These are phyloP conservation scores for Neotragus pygmaeus DNA, from an alignment of 2,113 vertebrate genomes.

Conservation along the genomic window DNA sequence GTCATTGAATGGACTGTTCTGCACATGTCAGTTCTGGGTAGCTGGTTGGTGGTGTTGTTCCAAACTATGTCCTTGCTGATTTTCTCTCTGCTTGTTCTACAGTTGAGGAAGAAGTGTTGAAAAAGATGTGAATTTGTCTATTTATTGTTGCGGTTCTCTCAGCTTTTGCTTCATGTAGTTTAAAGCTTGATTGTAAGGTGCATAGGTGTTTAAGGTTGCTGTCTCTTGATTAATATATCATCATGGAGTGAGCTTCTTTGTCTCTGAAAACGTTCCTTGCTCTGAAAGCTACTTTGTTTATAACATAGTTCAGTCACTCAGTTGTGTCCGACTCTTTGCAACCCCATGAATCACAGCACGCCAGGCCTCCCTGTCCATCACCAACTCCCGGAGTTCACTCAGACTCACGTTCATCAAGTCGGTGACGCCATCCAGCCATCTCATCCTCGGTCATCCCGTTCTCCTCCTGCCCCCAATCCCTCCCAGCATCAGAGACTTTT, in stretches of 20 bases:
- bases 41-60: background rate
- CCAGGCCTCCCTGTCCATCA: no score
- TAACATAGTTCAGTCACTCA: no score
- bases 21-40: accelerated
- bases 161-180: background rate
- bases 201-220: background rate
- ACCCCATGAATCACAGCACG: no score
- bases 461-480: no score
- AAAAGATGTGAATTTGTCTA: background rate
- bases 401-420: no score
- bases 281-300: background rate
- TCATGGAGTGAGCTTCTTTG: background rate
- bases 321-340: no score
- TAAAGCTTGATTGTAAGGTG: background rate
- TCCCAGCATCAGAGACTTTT: no score
- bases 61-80: no score
- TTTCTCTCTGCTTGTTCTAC: background rate
- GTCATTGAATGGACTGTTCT: accelerated
- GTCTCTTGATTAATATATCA: background rate
- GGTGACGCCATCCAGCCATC: no score
- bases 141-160: background rate
- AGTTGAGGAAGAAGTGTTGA: background rate
- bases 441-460: no score
- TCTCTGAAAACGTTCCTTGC: background rate
- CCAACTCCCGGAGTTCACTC: no score